Base-by-base conservation (phyloP, 2,888 invertebrate species). In the Drosophila multiciliata region DNA sequence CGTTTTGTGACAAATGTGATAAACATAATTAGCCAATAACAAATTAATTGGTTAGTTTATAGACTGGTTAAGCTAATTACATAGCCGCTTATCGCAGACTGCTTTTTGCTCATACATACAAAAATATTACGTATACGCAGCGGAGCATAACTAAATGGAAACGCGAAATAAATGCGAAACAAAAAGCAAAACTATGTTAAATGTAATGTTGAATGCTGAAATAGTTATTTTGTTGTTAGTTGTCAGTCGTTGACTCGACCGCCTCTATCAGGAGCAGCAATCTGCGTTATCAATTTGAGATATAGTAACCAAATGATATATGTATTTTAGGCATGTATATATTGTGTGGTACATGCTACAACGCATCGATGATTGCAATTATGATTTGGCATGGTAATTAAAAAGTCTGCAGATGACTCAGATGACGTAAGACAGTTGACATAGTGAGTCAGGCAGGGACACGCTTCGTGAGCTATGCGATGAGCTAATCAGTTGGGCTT, bases 351-450 rank as follows among this genome's bases (percentile, higher is more conserved):
- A 71, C 64, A 61, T 61, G 64, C 35, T 45, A 60, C 74, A 66
- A 76, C 76, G 80, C 80, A 72, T 67, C 78, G 77, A 45, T 54
- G 77, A 73, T 42, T 80, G 86, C 89, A 89, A 87, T 87, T 90
- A 87, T 69, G 72, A 67, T 83, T 79, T 73, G 81, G 70, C 78
- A 83, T 81, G 78, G 80, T 90, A 87, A 90, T 87, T 89, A 90
- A 87, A 87, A 60, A 74, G 69, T 68, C 53, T 20, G 26, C 15
- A 53, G 62, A 53, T 49, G 67, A 55, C 36, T 53, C 29, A 29
- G 65, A 63, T 68, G 66, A 78, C 54, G 66, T 80, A 80, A 66
- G 76, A 42, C 58, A 45, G 32, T 42, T 26, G 20, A 15, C 12
- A 35, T 33, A 35, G 12, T 20, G 20, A 42, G 45, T 45, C 26